phyloP scores from a whole-genome alignment of 2,113 vertebrate genomes.

The Bettongia penicillata region DNA sequence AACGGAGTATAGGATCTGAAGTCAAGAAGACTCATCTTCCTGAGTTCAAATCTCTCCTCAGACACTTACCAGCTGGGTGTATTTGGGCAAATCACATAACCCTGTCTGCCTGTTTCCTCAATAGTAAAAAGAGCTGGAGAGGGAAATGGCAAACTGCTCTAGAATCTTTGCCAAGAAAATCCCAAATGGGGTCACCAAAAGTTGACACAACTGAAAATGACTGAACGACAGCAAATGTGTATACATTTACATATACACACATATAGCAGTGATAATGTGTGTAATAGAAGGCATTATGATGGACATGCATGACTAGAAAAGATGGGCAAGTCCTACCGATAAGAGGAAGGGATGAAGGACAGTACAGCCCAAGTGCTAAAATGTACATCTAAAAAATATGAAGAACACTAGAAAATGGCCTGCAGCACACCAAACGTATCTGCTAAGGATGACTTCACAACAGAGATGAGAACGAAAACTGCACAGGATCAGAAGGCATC shows the following conservation, averaged over 20 bases:
- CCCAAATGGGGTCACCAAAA: too few species aligned
- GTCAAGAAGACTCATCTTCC: neutral
- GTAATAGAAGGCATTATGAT: neutral
- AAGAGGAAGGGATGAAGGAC: neutral
- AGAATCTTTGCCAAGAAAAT: too few species aligned
- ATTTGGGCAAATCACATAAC: neutral
- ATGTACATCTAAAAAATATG: neutral
- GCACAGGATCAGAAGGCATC: neutral
- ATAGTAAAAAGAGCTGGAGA: neutral
- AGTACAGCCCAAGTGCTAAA: neutral
- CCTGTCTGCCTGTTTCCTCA: neutral
- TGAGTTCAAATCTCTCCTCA: neutral
- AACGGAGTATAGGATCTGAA: neutral
- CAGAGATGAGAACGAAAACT: neutral
- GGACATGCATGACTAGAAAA: neutral
- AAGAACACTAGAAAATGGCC: neutral
- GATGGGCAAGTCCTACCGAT: neutral
- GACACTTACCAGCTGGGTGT: too few species aligned
- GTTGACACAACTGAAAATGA: too few species aligned
- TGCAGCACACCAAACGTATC: neutral
- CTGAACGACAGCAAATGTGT: neutral
- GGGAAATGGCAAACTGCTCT: neutral
- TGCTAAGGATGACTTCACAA: neutral
- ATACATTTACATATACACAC: neutral
- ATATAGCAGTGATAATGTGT: neutral